Evolutionary conservation across 2,113 vertebrate species (phyloP), one percentile per base, ranked within the genome.

Genomic region (Siphamia tubifer): DNA sequence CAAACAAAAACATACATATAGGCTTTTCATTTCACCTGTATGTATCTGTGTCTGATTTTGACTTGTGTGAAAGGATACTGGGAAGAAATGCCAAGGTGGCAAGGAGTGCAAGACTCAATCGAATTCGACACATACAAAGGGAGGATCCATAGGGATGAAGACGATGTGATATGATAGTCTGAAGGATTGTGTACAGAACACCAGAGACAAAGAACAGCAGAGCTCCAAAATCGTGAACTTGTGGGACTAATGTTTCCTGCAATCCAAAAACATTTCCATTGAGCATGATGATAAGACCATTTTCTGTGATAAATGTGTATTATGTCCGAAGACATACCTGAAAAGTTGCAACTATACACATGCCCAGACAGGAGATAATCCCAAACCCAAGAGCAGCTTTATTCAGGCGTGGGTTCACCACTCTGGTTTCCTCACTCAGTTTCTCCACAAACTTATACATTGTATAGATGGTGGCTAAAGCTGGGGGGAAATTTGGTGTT

Each of bases 271-370:
- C n/a, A n/a, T 1, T 1, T 1, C 7, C 1, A n/a, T 62, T 17
- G 23, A 40, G 17, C 2, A 6, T 24, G 1, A 15, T 10, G 32
- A 9, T 0, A 5, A 21, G 20, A 9, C 1, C 0, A 23, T 30
- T n/a, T 20, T 0, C 8, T 58, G 10, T 5, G 7, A 42, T 35
- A 54, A 17, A 62, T 3, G 27, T 23, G 13, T 16, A 13, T 4
- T 1, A 16, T 3, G 11, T 23, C 13, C 28, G 9, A n/a, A 38
- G 4, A 48, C 66, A 1, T 90, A 98, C 98, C 96, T 98, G 97
- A 84, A 99, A 98, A 61, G 94, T 95, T 61, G 95, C 96, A 39
- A 99, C 96, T 17, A 96, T 75, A 31, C 92, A 93, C 96, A 98
- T 96, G 71, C 95, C 95, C 12, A 93, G 39, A 78, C 95, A 98